phyloP scores from a whole-genome alignment of 2,888 invertebrate species.

The Coenonympha arcania region DNA sequence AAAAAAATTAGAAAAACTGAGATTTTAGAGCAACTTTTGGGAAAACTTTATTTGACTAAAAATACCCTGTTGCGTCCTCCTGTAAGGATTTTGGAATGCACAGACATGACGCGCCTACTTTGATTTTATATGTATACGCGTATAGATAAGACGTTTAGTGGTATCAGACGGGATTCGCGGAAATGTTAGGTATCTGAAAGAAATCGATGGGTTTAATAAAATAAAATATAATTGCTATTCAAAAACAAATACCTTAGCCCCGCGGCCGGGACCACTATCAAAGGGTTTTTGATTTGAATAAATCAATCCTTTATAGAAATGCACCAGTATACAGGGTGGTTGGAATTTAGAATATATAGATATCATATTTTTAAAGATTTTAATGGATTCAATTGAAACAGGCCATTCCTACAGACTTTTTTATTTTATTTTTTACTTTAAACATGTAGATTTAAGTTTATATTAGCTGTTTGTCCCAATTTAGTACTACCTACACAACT shows the following conservation, averaged over 20 bases:
- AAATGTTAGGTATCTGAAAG: conserved; percentile 54
- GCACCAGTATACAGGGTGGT: conserved; percentile 56
- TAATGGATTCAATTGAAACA: no score
- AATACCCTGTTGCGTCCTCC: no score
- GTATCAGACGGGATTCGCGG: conserved; percentile 62
- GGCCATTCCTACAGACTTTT: no score
- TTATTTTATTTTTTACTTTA: no score
- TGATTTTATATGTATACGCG: conserved; percentile 19
- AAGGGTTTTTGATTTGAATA: conserved; percentile 71
- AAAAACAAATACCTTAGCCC: conserved; percentile 71
- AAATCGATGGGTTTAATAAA: conserved; percentile 59
- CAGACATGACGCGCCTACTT: conserved; percentile 11
- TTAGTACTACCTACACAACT: no score
- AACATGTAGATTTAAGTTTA: no score
- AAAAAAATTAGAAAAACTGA: no score
- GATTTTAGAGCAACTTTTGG: no score
- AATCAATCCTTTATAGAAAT: conserved; percentile 72
- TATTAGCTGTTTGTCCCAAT: no score
- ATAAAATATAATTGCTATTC: conserved; percentile 74
- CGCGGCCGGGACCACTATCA: conserved; percentile 62
- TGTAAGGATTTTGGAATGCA: not conserved
- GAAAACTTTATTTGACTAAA: no score
- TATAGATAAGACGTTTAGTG: conserved; percentile 32
- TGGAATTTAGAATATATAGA: not conserved
- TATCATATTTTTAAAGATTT: not conserved